Conservation (phyloP, 92 coral and sea anemone genomes). For the Scolanthus callimorphus region DNA sequence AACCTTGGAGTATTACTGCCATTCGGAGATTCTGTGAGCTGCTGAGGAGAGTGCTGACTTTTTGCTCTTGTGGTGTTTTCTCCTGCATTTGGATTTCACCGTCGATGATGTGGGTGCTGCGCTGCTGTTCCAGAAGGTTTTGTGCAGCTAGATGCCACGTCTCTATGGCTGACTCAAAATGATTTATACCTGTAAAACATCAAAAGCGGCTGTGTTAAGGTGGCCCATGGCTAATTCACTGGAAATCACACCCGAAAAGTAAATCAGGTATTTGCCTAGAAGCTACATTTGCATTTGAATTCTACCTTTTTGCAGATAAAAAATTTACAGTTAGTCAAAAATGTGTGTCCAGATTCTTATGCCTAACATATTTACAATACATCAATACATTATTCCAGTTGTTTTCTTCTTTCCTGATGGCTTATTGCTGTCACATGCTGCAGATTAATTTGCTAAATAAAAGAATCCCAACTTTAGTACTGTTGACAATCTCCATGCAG, state of each 20-base stretch:
- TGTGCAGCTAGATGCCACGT: slow-evolving; percentile 76
- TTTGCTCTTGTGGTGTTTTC: slow-evolving; percentile 41
- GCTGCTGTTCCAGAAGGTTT: slow-evolving; percentile 35
- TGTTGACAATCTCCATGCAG: too few species aligned
- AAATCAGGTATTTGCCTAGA: not conserved
- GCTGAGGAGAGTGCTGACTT: slow-evolving; percentile 41
- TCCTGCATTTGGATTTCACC: slow-evolving; percentile 18
- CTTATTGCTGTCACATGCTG: too few species aligned
- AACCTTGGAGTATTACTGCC: slow-evolving; percentile 50
- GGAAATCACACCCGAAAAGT: too few species aligned
- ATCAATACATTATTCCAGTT: too few species aligned
- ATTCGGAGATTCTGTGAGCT: slow-evolving; percentile 61
- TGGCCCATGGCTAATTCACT: too few species aligned
- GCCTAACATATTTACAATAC: too few species aligned
- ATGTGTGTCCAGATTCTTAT: too few species aligned
- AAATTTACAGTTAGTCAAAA: not conserved
- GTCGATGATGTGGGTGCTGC: slow-evolving; percentile 5
- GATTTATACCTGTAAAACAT: slow-evolving; percentile 51
- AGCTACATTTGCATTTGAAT: too few species aligned
- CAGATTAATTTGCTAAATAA: too few species aligned
- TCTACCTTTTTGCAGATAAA: not conserved
- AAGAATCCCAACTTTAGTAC: too few species aligned
- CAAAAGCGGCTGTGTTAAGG: too few species aligned
- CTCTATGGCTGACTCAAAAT: slow-evolving; percentile 75
- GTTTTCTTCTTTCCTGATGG: too few species aligned